A percentile compares a stretch with the other conserved stretches of the same genome.
phyloP scores from a whole-genome alignment of 2,113 vertebrate genomes.

The Prunella himalayana region DNA sequence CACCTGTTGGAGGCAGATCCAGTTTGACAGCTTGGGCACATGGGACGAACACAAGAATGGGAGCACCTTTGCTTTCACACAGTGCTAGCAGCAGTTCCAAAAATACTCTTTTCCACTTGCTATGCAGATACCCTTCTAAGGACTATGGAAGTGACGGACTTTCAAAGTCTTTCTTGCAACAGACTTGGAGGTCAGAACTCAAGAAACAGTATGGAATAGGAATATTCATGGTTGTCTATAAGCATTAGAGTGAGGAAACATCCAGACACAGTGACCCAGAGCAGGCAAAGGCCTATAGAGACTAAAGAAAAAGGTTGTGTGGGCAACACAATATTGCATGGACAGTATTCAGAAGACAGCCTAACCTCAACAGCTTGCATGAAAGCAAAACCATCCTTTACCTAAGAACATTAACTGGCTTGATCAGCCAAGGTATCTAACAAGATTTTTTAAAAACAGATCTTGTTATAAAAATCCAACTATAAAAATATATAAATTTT shows the following conservation, averaged over 20 bases:
- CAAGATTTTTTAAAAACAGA: background rate
- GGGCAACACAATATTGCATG: background rate
- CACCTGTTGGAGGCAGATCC: background rate
- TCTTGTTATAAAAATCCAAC: background rate
- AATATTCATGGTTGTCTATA: background rate
- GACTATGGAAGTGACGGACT: background rate
- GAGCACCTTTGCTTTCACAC: background rate
- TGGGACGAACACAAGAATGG: background rate
- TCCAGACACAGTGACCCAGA: background rate
- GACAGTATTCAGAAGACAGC: background rate
- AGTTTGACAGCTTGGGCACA: background rate
- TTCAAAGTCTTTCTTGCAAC: background rate
- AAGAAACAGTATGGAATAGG: background rate
- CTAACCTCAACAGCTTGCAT: background rate
- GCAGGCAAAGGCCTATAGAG: background rate
- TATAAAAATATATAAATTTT: background rate
- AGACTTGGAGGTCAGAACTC: background rate
- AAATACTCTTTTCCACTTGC: background rate
- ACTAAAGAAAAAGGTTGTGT: background rate
- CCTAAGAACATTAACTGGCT: background rate
- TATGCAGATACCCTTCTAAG: background rate
- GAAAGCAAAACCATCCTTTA: background rate
- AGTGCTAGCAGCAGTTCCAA: background rate
- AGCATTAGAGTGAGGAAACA: background rate
- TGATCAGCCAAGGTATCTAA: background rate